Evolutionary conservation across 23 tunicate genomes (phyloP), one percentile per base, ranked within the genome.

Genomic region (Trididemnum nubilum): DNA sequence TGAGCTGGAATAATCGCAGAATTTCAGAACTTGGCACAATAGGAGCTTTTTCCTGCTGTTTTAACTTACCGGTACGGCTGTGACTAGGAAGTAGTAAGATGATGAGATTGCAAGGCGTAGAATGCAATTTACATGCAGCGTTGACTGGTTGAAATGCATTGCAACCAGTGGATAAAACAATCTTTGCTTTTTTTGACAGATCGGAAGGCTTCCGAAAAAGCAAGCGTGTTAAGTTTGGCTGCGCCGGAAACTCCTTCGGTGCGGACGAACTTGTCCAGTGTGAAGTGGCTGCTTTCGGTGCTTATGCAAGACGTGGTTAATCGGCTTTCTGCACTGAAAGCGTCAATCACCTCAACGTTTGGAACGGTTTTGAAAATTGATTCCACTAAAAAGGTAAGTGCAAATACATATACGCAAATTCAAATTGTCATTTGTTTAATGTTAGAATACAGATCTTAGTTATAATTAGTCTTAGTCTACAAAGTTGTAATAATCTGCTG

Each of bases 361-460:
- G 88, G 88, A 5, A 36, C 39, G 18, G 29, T 84, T 0, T 31
- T 84, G 35, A 84, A 84, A 76, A 76, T 84, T 0, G 88, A 84
- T 39, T 84, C 88, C 28, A 84, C 88, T 2, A 84, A 84, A 36
- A 84, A 76, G 82, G 44, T 78, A 3, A 33, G 78, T 72, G 34
- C 4, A 2, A 30, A 24, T 21, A 22, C 21, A 21, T 18, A 21
- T 51, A 18, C n/a, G n/a, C n/a, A n/a, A n/a, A n/a, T n/a, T n/a
- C n/a, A n/a, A n/a, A n/a, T n/a, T n/a, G n/a, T n/a, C n/a, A n/a
- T n/a, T n/a, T n/a, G n/a, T n/a, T n/a, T n/a, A n/a, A n/a, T n/a
- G n/a, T n/a, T n/a, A n/a, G n/a, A n/a, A n/a, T n/a, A n/a, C n/a
- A n/a, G n/a, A n/a, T n/a, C n/a, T n/a, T n/a, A n/a, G n/a, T n/a